These are phyloP conservation scores for Enteromius argenteus DNA, from an alignment of 2,797 vertebrate species.

Conservation along the genomic window DNA sequence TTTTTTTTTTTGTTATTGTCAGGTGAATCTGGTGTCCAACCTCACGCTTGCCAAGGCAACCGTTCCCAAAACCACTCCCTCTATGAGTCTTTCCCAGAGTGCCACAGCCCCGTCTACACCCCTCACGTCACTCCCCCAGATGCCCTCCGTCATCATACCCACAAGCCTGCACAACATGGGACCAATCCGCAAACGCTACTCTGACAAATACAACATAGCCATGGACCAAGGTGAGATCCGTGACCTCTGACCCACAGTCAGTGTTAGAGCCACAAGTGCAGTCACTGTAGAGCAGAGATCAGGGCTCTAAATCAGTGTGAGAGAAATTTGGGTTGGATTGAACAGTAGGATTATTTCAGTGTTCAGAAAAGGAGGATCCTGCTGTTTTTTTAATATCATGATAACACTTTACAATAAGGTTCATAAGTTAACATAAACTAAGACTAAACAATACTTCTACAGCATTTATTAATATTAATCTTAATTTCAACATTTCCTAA, in stretches of 20 bases:
- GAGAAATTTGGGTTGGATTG: not conserved
- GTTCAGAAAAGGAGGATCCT: too few relatives aligned
- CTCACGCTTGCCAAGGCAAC: constrained; percentile 90
- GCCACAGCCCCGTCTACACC: constrained; percentile 92
- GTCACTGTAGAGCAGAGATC: not conserved
- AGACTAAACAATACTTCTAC: too few relatives aligned
- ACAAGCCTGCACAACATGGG: constrained; percentile 91
- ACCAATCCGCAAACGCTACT: constrained; percentile 92
- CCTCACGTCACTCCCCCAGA: constrained; percentile 89
- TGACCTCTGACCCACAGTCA: not conserved
- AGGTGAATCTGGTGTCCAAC: constrained; percentile 92
- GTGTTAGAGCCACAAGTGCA: not conserved
- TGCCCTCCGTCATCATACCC: constrained; percentile 92
- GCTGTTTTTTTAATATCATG: too few relatives aligned
- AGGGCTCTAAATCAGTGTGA: not conserved
- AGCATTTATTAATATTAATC: too few relatives aligned
- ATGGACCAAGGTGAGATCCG: constrained; percentile 92
- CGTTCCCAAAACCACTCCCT: constrained; percentile 88
- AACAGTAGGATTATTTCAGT: too few relatives aligned
- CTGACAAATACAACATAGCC: constrained; percentile 91
- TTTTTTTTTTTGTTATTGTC: not conserved
- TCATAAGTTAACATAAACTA: too few relatives aligned
- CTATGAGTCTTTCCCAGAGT: constrained; percentile 92
- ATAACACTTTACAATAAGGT: too few relatives aligned
- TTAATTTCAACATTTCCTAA: too few relatives aligned